phyloP scores from a whole-genome alignment of 2,113 vertebrate genomes.

The Ploceus nigricollis region DNA sequence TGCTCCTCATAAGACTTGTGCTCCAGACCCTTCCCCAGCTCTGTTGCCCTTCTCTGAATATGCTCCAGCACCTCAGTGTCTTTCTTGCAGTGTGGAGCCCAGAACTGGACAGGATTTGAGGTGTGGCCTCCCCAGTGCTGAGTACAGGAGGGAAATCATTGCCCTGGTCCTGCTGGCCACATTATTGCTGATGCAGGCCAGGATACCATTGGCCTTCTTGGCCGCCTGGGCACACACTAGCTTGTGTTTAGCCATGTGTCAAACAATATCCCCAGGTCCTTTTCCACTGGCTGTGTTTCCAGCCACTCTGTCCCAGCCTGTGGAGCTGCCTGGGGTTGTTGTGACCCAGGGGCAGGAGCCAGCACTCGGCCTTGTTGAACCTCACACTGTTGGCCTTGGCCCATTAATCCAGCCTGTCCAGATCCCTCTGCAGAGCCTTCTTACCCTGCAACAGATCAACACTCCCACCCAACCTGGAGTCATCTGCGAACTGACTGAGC shows the following conservation, averaged over 20 bases:
- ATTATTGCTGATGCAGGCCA: background rate
- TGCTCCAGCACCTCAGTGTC: accelerated
- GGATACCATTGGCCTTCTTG: background rate
- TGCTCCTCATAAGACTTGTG: background rate
- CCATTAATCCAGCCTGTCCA: background rate
- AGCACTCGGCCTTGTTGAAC: background rate
- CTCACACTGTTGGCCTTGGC: too few species aligned
- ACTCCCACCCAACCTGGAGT: background rate
- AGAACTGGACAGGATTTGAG: background rate
- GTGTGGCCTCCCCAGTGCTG: background rate
- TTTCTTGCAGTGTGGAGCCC: background rate
- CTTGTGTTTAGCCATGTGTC: background rate
- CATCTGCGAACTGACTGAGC: background rate
- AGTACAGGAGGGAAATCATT: background rate
- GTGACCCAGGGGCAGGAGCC: too few species aligned
- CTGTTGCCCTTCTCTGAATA: background rate
- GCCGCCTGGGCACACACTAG: background rate
- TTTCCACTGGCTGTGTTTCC: background rate
- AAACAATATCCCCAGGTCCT: background rate
- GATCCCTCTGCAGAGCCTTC: background rate
- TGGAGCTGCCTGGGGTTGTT: background rate
- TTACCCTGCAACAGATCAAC: background rate
- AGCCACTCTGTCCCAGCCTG: background rate
- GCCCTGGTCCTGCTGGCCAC: background rate
- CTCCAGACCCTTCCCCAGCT: background rate